These are phyloP conservation scores for Dolomedes plantarius DNA, from an alignment of 2,888 invertebrate species.

Conservation along the genomic window DNA sequence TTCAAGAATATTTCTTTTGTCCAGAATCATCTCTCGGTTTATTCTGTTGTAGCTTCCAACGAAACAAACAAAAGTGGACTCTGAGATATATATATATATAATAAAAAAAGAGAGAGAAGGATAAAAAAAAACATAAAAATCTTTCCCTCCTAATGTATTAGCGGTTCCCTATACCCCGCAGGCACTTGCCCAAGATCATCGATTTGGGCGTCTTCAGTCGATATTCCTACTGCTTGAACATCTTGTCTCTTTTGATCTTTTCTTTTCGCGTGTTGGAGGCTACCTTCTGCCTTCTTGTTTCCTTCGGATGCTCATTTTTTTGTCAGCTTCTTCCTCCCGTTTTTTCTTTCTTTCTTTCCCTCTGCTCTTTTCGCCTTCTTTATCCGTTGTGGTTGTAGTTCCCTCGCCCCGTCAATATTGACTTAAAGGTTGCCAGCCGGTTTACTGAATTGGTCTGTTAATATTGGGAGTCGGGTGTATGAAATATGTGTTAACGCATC, in stretches of 20 bases:
- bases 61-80: background rate
- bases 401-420: slow-evolving; percentile 23
- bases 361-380: background rate
- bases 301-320: background rate
- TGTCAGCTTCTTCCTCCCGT: background rate
- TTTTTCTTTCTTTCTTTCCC: background rate
- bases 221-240: slow-evolving; percentile 44
- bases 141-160: slow-evolving; percentile 42
- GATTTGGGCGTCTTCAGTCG: slow-evolving; percentile 52
- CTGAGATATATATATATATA: background rate
- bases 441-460: slow-evolving; percentile 35
- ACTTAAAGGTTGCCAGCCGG: slow-evolving; percentile 29
- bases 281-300: slow-evolving; percentile 10
- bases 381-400: slow-evolving; percentile 17
- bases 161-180: slow-evolving; percentile 33
- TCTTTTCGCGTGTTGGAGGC: slow-evolving; percentile 23
- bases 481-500: background rate
- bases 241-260: slow-evolving; percentile 63
- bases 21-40: background rate
- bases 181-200: slow-evolving; percentile 56
- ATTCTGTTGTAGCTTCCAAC: background rate
- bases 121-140: background rate
- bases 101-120: background rate
- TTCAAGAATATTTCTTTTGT: slow-evolving; percentile 4
- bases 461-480: slow-evolving; percentile 24